Evolutionary conservation across 35 echinoderm and acorn worm species (phyloP), one percentile per base, ranked within the genome.

Genomic region (Strongylocentrotus purpuratus): DNA sequence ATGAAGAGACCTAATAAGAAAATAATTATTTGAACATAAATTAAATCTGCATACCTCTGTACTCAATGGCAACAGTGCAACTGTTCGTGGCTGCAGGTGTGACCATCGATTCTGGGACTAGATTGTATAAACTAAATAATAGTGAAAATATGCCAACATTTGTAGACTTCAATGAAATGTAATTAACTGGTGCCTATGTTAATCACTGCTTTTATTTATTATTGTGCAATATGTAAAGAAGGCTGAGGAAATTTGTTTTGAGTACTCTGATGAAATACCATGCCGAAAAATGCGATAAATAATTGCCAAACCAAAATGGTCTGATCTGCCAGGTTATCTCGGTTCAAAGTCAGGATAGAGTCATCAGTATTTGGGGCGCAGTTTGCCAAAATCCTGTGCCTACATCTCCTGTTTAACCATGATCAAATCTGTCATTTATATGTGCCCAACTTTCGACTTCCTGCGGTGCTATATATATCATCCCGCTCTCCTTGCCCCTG

Each of bases 371-470:
- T 78, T 78, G n/a, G 65, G 65, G 65, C 20, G 8, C 18, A 78
- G 22, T n/a, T 78, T 78, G 65, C 65, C 65, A 78, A 78, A 59
- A n/a, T 78, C 65, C 65, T 78, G 65, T 78, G 65, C 65, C 65
- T 78, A 78, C 20, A 78, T 78, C 65, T 78, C 65, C 65, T 78
- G 65, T n/a, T 28, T 28, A 78, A n/a, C 65, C 65, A 78, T 78
- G 65, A 78, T 78, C 65, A 78, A 28, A 78, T 78, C 65, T 78
- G 65, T 78, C 65, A 78, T 28, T 78, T 78, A 78, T 28, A 78
- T 78, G 65, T 78, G 65, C 65, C 65, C 65, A 78, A 78, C 65
- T 78, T 78, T 78, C 65, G n/a, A 22, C 65, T 78, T 78, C 65
- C 65, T 78, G 65, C 65, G 28, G 4, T 28, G 65, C 65, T 78